phyloP scores from a whole-genome alignment of 2,888 invertebrate genomes.

The Spatulosminthurus flaviceps region DNA sequence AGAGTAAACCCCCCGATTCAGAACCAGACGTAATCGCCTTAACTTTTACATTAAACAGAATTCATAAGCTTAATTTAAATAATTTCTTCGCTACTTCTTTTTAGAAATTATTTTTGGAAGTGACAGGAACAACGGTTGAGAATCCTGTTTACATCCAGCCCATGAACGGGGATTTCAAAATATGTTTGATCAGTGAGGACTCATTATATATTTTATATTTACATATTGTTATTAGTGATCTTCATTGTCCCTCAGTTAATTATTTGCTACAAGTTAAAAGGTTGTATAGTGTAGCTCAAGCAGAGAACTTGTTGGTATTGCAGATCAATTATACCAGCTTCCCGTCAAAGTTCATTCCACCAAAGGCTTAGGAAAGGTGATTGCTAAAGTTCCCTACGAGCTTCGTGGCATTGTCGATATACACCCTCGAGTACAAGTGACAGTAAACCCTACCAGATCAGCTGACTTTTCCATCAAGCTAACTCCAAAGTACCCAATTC shows the following conservation, averaged over 20 bases:
- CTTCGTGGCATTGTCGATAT: slow-evolving; percentile 42
- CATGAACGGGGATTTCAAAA: slow-evolving; percentile 48
- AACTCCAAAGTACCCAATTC: slow-evolving; percentile 45
- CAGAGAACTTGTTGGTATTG: too few relatives aligned
- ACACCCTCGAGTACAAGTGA: slow-evolving; percentile 42
- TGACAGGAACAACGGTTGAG: slow-evolving; percentile 41
- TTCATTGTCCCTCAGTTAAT: too few relatives aligned
- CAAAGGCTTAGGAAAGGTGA: slow-evolving; percentile 47
- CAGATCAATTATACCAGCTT: slow-evolving; percentile 50
- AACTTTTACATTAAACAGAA: too few relatives aligned
- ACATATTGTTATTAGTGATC: too few relatives aligned
- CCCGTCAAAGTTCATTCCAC: slow-evolving; percentile 11
- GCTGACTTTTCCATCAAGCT: slow-evolving; percentile 49
- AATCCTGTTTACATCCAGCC: slow-evolving; percentile 48
- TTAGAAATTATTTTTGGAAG: slow-evolving; percentile 38
- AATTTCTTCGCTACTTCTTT: not conserved
- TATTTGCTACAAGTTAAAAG: too few relatives aligned
- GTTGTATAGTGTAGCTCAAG: too few relatives aligned
- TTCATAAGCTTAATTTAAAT: too few relatives aligned
- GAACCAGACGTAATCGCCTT: too few relatives aligned
- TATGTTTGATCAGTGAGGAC: slow-evolving; percentile 50
- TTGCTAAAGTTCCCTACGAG: slow-evolving; percentile 37
- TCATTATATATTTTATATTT: too few relatives aligned
- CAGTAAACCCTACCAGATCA: slow-evolving; percentile 22
- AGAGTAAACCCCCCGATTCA: not conserved